Evolutionary conservation across 2,113 vertebrate genomes (phyloP), one percentile per base, ranked within the genome.

Genomic region (Noturus placidus): DNA sequence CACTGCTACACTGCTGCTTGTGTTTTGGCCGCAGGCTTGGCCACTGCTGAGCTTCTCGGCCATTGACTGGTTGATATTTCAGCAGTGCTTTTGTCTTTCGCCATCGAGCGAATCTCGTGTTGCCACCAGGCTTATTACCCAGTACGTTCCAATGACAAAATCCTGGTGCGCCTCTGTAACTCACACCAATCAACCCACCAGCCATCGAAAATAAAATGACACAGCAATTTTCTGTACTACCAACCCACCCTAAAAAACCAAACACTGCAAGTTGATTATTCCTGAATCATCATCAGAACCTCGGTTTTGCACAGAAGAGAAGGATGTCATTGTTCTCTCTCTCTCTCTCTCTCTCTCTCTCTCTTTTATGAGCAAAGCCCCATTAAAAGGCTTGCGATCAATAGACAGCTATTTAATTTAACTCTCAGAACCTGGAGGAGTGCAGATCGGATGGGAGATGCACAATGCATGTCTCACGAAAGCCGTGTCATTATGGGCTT

Each of bases 371-470:
- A 83, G 88, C 89, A 81, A 89, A 63, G 77, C 86, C 74, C 88
- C 91, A 91, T 93, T 92, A 92, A 15, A 90, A 93, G 91, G 92
- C 86, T 63, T 87, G 90, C 91, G 92, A 94, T 94, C 93, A 89
- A 94, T 94, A 91, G 46, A 83, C 35, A 90, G 90, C 89, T 86
- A 93, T 95, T 94, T 94, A 92, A 92, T 92, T 92, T 91, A 89
- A 84, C 89, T 89, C 91, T 84, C 67, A 80, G 42, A 86, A 54
- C 85, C 83, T 88, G 90, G 87, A 90, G 84, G 76, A 83, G 70
- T 56, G 86, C 90, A 88, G 90, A 89, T 91, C 57, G 84, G 84
- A 86, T 83, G 90, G 33, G 52, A 89, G 88, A 89, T 89, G 38
- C 86, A 85, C 72, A 91, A 83, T 87, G 65, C 74, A 70, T 14